phyloP scores from a whole-genome alignment of 2,888 invertebrate genomes.

The Drosophila niveifrons region DNA sequence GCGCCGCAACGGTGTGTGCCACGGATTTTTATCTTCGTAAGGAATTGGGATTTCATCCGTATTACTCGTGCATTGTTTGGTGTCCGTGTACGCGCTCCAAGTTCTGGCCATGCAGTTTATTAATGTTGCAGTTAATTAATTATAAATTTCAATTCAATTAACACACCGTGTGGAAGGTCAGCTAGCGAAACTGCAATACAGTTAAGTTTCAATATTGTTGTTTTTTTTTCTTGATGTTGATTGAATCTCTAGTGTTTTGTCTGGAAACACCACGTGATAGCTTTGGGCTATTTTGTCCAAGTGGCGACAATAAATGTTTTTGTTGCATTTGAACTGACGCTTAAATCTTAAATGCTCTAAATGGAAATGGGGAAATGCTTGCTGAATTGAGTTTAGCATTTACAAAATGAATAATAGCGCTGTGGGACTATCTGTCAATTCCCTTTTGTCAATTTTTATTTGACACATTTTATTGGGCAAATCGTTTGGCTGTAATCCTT shows the following conservation, averaged over 20 bases:
- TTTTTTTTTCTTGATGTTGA: background rate
- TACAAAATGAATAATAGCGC: conserved; percentile 56
- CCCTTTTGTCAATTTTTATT: conserved; percentile 65
- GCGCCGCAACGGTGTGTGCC: conserved; percentile 39
- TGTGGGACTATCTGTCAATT: conserved; percentile 41
- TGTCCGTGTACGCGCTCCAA: conserved; percentile 25
- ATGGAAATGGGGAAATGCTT: background rate
- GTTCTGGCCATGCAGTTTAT: conserved; percentile 42
- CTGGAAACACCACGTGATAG: conserved; percentile 30
- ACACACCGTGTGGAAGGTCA: conserved; percentile 9
- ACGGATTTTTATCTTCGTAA: conserved; percentile 5
- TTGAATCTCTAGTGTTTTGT: conserved; percentile 8
- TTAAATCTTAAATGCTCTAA: background rate
- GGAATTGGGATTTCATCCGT: conserved; percentile 37
- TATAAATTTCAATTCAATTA: conserved; percentile 41
- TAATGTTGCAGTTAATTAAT: conserved; percentile 50
- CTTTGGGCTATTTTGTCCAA: conserved; percentile 3
- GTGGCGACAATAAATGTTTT: conserved; percentile 3
- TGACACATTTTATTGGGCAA: conserved; percentile 72
- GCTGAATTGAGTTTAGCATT: conserved; percentile 25
- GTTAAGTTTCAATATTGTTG: conserved; percentile 43
- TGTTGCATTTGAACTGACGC: background rate
- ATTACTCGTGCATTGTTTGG: conserved; percentile 30
- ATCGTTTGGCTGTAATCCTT: conserved; percentile 61
- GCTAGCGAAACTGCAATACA: conserved; percentile 24